Percentiles rank a stretch among this genome's conserved stretches.
These are phyloP conservation scores for Craseonycteris thonglongyai DNA, from an alignment of 2,113 vertebrate species.

Conservation along the genomic window DNA sequence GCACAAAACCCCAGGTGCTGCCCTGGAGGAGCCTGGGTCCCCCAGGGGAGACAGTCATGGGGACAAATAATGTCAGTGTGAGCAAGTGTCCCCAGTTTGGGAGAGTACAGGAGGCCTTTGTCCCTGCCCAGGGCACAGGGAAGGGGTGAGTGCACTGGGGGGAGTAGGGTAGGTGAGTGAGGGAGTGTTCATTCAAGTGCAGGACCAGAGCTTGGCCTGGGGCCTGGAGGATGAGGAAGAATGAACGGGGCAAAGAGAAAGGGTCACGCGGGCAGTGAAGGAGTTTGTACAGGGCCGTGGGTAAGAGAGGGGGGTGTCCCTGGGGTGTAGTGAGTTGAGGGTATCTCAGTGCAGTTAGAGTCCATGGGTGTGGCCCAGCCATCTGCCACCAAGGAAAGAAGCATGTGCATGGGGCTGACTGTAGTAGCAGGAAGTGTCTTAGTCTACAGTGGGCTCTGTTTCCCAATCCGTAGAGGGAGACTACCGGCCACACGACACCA, in stretches of 20 bases:
- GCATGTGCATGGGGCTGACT: background rate
- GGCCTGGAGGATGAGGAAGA: background rate
- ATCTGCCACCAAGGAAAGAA: background rate
- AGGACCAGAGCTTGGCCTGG: background rate
- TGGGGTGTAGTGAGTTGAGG: background rate
- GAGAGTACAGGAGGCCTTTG: background rate
- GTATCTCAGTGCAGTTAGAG: background rate
- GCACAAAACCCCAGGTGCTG: background rate
- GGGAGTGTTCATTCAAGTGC: no score
- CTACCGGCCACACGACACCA: no score
- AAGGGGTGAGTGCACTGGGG: background rate
- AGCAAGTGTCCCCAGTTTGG: background rate
- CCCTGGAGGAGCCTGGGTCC: background rate
- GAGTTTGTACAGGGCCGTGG: background rate
- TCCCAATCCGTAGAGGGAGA: background rate
- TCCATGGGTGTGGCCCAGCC: background rate
- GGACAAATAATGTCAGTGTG: background rate
- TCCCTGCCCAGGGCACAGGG: background rate
- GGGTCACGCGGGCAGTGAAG: accelerated
- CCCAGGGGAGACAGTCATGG: accelerated
- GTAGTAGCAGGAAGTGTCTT: background rate
- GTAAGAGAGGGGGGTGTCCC: background rate
- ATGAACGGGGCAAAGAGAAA: background rate
- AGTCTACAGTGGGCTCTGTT: background rate
- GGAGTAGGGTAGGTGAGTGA: no score